Evolutionary conservation across 1,140 invertebrate genomes (phyloP).

Genomic region (Whitmania pigra): DNA sequence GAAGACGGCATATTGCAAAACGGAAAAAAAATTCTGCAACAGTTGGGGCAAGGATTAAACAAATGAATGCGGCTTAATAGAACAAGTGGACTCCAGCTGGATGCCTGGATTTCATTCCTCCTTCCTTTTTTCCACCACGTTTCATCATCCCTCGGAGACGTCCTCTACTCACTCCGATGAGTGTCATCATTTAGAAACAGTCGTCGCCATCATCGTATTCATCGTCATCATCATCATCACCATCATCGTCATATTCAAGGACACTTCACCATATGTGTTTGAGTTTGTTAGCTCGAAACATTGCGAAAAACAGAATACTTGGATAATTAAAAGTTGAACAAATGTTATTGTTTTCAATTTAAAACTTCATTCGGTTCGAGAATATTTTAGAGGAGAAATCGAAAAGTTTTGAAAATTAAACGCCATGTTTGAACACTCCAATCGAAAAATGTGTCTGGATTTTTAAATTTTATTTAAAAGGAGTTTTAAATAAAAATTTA

Average conservation of each 20-base stretch:
- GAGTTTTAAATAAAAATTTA: no score
- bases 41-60: slow-evolving; percentile 7
- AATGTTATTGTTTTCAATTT: not conserved
- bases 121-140: not conserved
- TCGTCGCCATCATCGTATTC: not conserved
- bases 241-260: not conserved
- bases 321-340: no score
- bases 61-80: slow-evolving; percentile 16
- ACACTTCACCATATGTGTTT: not conserved
- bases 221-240: slow-evolving; percentile 7
- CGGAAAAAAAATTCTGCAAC: slow-evolving; percentile 9
- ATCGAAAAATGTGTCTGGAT: no score
- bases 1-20: not conserved
- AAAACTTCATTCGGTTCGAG: not conserved
- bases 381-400: not conserved
- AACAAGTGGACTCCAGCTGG: slow-evolving; percentile 11
- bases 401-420: not conserved
- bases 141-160: not conserved
- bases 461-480: no score
- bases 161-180: not conserved
- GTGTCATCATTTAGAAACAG: not conserved
- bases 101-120: slow-evolving; percentile 1
- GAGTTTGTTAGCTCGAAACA: no score
- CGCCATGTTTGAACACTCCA: no score
- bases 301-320: no score